Evolutionary conservation across 2,113 vertebrate species (phyloP).

Genomic region (Gorsachius goisagi): DNA sequence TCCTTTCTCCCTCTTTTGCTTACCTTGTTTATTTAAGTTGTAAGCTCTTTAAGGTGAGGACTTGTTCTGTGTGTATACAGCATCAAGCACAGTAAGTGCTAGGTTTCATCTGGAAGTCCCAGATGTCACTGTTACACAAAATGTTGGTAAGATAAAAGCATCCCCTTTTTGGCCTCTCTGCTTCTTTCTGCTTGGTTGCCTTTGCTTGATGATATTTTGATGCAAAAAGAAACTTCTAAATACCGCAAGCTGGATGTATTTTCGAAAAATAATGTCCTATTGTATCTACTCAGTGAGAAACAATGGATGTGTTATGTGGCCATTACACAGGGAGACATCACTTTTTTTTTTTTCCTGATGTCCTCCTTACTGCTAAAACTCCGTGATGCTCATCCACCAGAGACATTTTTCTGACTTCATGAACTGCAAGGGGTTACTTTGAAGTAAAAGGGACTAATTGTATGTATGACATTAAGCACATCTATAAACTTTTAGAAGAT

Average conservation of each 20-base stretch:
- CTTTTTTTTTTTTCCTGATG: neutral
- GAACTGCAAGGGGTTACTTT: neutral
- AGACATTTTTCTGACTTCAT: neutral
- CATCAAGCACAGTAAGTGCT: neutral
- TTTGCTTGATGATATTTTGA: neutral
- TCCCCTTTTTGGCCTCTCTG: neutral
- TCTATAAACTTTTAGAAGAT: neutral
- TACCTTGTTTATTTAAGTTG: neutral
- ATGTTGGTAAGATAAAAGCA: neutral
- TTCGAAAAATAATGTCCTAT: neutral
- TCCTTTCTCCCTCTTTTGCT: neutral
- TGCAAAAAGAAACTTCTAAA: neutral
- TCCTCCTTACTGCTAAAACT: neutral
- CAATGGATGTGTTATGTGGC: neutral
- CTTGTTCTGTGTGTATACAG: neutral
- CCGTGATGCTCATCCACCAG: neutral
- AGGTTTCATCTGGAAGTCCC: neutral
- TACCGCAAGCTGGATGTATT: neutral
- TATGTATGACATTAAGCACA: neutral
- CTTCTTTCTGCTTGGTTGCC: neutral
- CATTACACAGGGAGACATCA: neutral
- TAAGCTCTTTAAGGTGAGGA: neutral
- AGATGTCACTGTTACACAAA: neutral
- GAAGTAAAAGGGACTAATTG: neutral
- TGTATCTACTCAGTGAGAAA: neutral